A percentile compares a stretch with the other conserved stretches of the same genome.
phyloP scores from a whole-genome alignment of 1,140 invertebrate species.

The Hycleus phaleratus region DNA sequence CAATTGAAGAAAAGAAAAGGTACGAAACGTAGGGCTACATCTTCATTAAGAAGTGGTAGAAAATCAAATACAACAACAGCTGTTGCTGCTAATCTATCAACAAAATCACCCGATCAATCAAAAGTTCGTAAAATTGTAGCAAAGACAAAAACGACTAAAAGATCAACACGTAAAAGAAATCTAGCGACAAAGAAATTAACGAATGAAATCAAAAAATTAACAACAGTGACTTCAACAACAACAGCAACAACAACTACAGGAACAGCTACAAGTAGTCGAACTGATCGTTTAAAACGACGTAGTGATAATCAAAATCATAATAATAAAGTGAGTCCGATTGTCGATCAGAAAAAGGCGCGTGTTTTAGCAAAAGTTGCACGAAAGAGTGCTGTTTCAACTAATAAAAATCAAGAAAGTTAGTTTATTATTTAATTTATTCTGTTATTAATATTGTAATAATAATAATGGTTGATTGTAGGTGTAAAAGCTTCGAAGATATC shows the following conservation, averaged over 20 bases:
- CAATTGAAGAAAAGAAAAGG: conserved; percentile 60
- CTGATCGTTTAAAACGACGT: conserved; percentile 17
- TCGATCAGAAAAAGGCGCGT: conserved; percentile 40
- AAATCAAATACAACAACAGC: conserved; percentile 16
- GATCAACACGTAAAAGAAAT: not conserved
- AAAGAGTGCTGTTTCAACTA: conserved; percentile 20
- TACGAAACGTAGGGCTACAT: conserved; percentile 32
- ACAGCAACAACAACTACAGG: conserved; percentile 11
- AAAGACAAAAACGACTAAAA: conserved; percentile 8
- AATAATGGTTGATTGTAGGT: conserved; percentile 10
- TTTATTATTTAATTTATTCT: conserved; percentile 6
- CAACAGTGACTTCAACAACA: not conserved
- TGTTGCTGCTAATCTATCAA: too few relatives aligned
- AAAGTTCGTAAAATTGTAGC: conserved; percentile 30
- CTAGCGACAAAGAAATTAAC: not conserved
- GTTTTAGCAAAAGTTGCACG: conserved; percentile 37
- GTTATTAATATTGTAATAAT: not conserved
- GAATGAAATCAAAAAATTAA: not conserved
- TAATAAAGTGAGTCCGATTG: conserved; percentile 27
- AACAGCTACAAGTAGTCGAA: conserved; percentile 13
- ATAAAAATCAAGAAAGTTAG: conserved; percentile 11
- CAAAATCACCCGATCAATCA: conserved; percentile 25
- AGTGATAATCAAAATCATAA: conserved; percentile 13
- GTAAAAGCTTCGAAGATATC: conserved; percentile 15
- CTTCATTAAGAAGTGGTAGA: conserved; percentile 4